phyloP scores from a whole-genome alignment of 2,888 invertebrate species.

The Philopedon plagiatum region DNA sequence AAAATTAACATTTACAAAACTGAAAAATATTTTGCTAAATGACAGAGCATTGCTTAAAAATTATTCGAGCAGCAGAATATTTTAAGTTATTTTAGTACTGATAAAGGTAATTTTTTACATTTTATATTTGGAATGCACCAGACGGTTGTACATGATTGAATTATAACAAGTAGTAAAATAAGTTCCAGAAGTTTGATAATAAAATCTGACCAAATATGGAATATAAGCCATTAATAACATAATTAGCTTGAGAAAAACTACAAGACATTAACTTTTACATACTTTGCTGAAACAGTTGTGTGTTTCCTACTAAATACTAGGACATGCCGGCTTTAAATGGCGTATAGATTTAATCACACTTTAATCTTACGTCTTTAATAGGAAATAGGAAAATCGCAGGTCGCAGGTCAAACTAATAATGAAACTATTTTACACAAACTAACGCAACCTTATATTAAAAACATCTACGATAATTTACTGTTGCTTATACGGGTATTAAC shows the following conservation, averaged over 20 bases:
- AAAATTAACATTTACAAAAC: no score
- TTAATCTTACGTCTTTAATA: conserved; percentile 35
- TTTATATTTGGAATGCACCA: no score
- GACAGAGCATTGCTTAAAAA: no score
- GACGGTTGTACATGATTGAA: no score
- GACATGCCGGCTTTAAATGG: conserved; percentile 35
- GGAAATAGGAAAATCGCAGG: conserved; percentile 46
- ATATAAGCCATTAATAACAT: background rate
- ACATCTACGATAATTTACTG: background rate
- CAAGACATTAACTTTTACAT: background rate
- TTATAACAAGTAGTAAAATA: no score
- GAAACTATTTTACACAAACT: conserved; percentile 41
- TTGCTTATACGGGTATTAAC: conserved; percentile 2
- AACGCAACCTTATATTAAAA: background rate
- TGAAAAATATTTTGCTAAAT: no score
- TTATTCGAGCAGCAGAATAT: no score
- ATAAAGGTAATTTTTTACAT: no score
- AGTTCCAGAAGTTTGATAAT: no score
- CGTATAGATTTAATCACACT: conserved; percentile 34
- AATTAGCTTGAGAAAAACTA: background rate
- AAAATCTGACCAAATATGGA: background rate
- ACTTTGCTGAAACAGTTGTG: background rate
- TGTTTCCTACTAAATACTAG: conserved; percentile 31
- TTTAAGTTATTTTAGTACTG: no score
- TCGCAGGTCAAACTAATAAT: conserved; percentile 40